A percentile compares a stretch with the other conserved stretches of the same genome.
phyloP scores from a whole-genome alignment of 1,140 invertebrate genomes.

The Drosophila burlai region DNA sequence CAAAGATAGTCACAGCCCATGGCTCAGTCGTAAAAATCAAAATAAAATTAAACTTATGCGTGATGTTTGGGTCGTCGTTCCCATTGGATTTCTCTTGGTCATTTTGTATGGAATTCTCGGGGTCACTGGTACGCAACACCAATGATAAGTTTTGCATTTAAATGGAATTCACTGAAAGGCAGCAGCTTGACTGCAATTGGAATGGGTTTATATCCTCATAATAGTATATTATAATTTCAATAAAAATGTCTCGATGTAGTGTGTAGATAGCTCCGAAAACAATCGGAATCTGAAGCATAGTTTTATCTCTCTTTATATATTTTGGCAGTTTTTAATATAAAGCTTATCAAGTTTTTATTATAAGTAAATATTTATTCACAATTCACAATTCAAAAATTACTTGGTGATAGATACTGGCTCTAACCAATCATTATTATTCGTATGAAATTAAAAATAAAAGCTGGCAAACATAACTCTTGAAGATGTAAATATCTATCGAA shows the following conservation, averaged over 20 bases:
- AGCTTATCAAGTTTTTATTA: neutral
- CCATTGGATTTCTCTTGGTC: slow-evolving; percentile 37
- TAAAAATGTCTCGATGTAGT: neutral
- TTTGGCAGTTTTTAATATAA: neutral
- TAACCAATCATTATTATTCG: too few species aligned
- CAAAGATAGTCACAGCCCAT: slow-evolving; percentile 52
- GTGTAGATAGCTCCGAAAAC: neutral
- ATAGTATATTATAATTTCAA: neutral
- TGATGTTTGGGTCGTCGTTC: slow-evolving; percentile 64
- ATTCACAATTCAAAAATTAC: neutral
- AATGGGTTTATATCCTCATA: slow-evolving; percentile 1
- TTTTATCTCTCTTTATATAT: neutral
- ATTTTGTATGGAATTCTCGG: slow-evolving; percentile 24
- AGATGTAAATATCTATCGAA: neutral
- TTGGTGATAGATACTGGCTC: neutral
- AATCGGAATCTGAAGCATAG: neutral
- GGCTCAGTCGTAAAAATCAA: slow-evolving; percentile 82
- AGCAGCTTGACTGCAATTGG: slow-evolving; percentile 13
- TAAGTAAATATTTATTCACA: neutral
- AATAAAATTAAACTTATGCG: slow-evolving; percentile 85
- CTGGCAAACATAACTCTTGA: neutral
- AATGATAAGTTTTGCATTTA: slow-evolving; percentile 56
- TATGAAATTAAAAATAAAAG: too few species aligned
- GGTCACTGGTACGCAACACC: slow-evolving; percentile 37
- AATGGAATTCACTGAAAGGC: slow-evolving; percentile 35